phyloP scores from a whole-genome alignment of 1,140 invertebrate species.

The Hormaphis cornu region DNA sequence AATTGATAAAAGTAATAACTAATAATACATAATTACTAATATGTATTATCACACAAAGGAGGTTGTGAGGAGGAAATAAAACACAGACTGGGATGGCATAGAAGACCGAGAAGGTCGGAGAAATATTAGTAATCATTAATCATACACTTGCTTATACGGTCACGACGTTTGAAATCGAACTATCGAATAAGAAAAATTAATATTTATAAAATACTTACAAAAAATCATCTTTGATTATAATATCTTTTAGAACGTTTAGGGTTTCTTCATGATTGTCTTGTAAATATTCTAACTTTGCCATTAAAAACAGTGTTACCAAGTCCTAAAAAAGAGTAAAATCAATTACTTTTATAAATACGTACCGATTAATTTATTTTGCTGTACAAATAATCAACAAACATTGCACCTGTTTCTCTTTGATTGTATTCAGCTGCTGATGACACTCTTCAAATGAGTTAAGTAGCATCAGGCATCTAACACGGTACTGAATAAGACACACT shows the following conservation, averaged over 20 bases:
- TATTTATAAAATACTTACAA: neutral
- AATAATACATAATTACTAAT: no score
- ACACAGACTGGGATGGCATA: no score
- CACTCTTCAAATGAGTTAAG: slow-evolving; percentile 43
- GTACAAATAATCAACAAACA: neutral
- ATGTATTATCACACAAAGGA: no score
- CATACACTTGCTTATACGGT: no score
- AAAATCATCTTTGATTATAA: slow-evolving; percentile 42
- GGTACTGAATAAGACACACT: slow-evolving; percentile 50
- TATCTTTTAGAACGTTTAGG: slow-evolving; percentile 54
- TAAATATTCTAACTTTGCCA: slow-evolving; percentile 61
- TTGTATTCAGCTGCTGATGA: slow-evolving; percentile 18
- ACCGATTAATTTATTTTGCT: neutral
- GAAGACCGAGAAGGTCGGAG: no score
- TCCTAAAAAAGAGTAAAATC: slow-evolving; percentile 44
- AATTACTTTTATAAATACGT: neutral
- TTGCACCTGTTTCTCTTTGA: slow-evolving; percentile 22
- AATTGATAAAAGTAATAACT: no score
- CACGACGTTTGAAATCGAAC: no score
- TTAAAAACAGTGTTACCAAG: slow-evolving; percentile 53
- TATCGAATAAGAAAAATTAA: no score
- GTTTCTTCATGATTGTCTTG: slow-evolving; percentile 58
- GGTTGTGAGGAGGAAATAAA: no score
- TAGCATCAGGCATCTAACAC: slow-evolving; percentile 49
- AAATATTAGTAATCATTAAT: no score